Base-by-base conservation (phyloP, 2,888 invertebrate species). In the Priocnemis perturbator region DNA sequence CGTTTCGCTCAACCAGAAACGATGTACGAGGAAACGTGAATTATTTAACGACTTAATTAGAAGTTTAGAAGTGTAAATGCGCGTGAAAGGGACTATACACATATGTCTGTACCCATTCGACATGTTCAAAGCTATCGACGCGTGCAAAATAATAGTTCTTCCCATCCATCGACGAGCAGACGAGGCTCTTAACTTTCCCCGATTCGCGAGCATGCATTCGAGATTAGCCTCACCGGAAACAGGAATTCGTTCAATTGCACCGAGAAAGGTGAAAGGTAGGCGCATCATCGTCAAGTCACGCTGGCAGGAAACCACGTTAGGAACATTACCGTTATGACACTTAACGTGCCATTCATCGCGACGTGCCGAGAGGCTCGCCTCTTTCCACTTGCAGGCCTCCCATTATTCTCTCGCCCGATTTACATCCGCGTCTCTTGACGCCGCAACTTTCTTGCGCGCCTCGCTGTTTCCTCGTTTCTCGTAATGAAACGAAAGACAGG, bases 241-340 rank as follows among this genome's bases (percentile, higher is more conserved):
- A 68, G 2, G 17, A 59, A 60, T 78, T 74, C 63, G 66, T 62
- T 45, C 57, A 60, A 48, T 60, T 23, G 62, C 20, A 15, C 58
- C 47, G 60, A 52, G 58, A 73, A 73, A 77, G 77, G 78, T 78
- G 76, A 78, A 74, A 78, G 68, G 68, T 70, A 23, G 37, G 14
- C 20, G 47, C 21, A n/a, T 37, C 21, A 48, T n/a, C 9, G 15
- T 15, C 17, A 5, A 17, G 47, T 23, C 44, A 19, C 15, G 14
- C n/a, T n/a, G 19, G 23, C n/a, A 37, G 60, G 26, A 48, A 61
- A 56, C 60, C 15, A 19, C 53, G 17, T 58, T 59, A 21, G 47
- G 47, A 30, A 48, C 64, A 17, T 45, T 62, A 69, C 58, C 53
- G 55, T 74, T 65, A 55, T 60, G 64, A 71, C 57, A 47, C 20